phyloP scores from a whole-genome alignment of 2,888 invertebrate species.

The Lasius fuliginosus region DNA sequence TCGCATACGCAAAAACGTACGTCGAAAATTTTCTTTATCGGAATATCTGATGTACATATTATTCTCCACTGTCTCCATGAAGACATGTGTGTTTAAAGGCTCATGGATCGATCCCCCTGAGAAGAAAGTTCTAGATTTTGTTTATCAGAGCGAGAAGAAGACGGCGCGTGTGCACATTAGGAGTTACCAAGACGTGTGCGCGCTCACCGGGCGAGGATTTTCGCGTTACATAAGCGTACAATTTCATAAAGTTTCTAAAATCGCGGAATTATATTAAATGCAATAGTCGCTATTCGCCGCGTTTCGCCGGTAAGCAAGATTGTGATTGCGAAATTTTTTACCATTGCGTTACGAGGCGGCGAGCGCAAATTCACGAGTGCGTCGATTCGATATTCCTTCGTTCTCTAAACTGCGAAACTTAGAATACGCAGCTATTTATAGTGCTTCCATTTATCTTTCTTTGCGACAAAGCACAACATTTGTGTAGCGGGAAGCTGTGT shows the following conservation, averaged over 20 bases:
- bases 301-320: neutral
- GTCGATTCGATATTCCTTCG: neutral
- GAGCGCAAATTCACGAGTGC: neutral
- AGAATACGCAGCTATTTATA: neutral
- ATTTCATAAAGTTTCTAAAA: slow-evolving; percentile 67
- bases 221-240: slow-evolving; percentile 48
- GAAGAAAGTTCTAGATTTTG: slow-evolving; percentile 59
- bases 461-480: neutral
- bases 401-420: neutral
- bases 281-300: neutral
- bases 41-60: neutral
- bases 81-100: neutral
- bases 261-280: slow-evolving; percentile 20
- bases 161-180: slow-evolving; percentile 25
- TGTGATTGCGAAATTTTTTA: slow-evolving; percentile 23
- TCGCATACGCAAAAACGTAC: neutral
- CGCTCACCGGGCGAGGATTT: slow-evolving; percentile 28
- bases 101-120: slow-evolving; percentile 22
- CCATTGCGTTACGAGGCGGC: neutral
- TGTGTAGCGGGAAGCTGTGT: neutral
- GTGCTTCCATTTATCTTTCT: neutral
- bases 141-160: slow-evolving; percentile 60
- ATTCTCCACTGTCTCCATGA: neutral
- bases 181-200: neutral
- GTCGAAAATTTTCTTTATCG: neutral